phyloP scores from a whole-genome alignment of 2,797 vertebrate genomes.

The Pseudomugil tenellus region DNA sequence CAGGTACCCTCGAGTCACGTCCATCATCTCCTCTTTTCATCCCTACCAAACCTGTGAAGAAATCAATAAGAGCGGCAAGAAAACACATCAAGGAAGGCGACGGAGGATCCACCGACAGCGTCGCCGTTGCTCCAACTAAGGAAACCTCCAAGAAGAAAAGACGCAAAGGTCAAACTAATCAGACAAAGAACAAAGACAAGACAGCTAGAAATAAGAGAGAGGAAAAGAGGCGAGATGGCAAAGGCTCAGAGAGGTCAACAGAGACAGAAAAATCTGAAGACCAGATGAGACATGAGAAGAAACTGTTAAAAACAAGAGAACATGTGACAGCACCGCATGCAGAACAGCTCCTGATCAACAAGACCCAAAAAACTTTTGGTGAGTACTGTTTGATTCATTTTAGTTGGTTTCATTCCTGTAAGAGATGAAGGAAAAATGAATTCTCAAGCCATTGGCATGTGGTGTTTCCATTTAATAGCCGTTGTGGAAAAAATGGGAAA shows the following conservation, averaged over 20 bases:
- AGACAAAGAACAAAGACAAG: conserved; percentile 51
- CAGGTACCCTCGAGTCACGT: conserved; percentile 67
- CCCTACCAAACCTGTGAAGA: conserved; percentile 72
- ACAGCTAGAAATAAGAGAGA: conserved; percentile 30
- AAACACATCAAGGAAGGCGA: conserved; percentile 56
- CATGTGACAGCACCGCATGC: conserved; percentile 14
- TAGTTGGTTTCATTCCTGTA: conserved; percentile 19
- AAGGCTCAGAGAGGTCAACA: conserved; percentile 34
- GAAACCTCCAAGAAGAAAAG: conserved; percentile 65
- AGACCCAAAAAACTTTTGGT: conserved; percentile 56
- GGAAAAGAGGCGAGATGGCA: conserved; percentile 28
- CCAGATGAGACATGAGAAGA: conserved; percentile 8
- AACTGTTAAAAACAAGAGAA: conserved; percentile 22
- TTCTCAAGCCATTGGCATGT: conserved; percentile 43
- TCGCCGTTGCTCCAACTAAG: conserved; percentile 48
- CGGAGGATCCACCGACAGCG: conserved; percentile 76
- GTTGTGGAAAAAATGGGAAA: conserved; percentile 26
- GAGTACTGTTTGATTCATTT: conserved; percentile 43
- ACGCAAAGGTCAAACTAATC: conserved; percentile 56
- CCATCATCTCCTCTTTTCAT: conserved; percentile 81
- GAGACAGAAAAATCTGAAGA: conserved; percentile 36
- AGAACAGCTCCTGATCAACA: conserved; percentile 35
- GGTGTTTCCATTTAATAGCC: conserved; percentile 58
- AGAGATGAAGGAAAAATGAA: conserved; percentile 27
- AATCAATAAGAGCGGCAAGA: conserved; percentile 51